A percentile compares a stretch with the other conserved stretches of the same genome.
phyloP scores from a whole-genome alignment of 2,797 vertebrate species.

The Rhinoraja longicauda region DNA sequence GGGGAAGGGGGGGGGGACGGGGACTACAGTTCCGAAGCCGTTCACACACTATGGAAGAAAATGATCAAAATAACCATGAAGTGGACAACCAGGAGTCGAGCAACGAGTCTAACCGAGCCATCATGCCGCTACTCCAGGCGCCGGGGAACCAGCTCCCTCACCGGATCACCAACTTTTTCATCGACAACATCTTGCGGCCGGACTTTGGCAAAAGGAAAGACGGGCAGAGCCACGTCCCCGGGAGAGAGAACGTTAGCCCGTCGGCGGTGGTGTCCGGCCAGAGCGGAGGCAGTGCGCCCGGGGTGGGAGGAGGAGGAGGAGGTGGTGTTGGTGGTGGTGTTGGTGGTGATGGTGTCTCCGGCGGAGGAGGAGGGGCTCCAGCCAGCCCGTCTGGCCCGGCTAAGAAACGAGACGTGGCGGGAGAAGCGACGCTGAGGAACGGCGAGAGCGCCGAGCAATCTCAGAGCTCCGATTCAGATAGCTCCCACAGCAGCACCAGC shows the following conservation, averaged over 20 bases:
- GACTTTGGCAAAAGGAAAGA: conserved; percentile 89
- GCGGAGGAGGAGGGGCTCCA: conserved; percentile 74
- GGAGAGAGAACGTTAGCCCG: conserved; percentile 62
- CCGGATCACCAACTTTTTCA: conserved; percentile 95
- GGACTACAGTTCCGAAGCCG: conserved; percentile 6
- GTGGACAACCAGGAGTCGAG: conserved; percentile 68
- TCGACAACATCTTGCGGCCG: conserved; percentile 89
- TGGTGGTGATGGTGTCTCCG: conserved; percentile 43
- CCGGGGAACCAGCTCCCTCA: conserved; percentile 82
- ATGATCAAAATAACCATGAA: conserved; percentile 71
- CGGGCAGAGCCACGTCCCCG: conserved; percentile 51
- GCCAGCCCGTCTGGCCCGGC: conserved; percentile 61
- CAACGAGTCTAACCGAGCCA: conserved; percentile 68
- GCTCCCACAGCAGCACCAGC: conserved; percentile 83
- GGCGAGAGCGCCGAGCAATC: conserved; percentile 78
- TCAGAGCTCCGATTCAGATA: conserved; percentile 92
- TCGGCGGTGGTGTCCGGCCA: conserved; percentile 59
- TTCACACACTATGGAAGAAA: conserved; percentile 75
- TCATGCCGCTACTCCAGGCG: conserved; percentile 69
- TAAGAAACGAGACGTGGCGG: conserved; percentile 66
- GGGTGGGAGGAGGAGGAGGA: conserved; percentile 38
- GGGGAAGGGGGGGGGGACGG: conserved; percentile 27
- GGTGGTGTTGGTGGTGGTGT: conserved; percentile 35
- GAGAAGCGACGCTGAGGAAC: conserved; percentile 72
- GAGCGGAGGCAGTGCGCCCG: conserved; percentile 54